Base-by-base conservation (phyloP, 2,888 invertebrate genomes). In the Helleia helle region DNA sequence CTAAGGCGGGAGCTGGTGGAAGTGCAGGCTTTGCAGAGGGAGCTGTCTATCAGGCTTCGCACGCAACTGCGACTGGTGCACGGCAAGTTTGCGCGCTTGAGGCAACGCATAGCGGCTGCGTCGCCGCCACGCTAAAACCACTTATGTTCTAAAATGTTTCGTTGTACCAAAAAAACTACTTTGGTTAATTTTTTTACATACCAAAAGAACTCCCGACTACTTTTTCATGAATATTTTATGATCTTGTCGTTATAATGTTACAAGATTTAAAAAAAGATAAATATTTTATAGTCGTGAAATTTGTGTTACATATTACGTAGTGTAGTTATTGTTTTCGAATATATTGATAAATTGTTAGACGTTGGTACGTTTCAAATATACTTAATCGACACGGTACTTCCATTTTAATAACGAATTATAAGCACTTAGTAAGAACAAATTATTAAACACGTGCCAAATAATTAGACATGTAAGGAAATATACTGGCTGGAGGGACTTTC, bases 21-120 rank as follows among this genome's bases (percentile, higher is more conserved):
- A 60, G 92, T 93, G 50, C 93, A 93, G 64, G 91, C 92, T 48
- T 71, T 93, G 55, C 93, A 93, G 71, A 88, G 91, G 51, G 93
- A 94, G 74, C 87, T 93, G 54, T 91, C 92, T 25, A 88, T 87
- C 45, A 88, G 92, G n/a, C 87, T 93, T 48, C 89, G 91, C 51
- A 83, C 88, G 44, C 93, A 93, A 66, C 86, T 93, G 59, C 80
- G 87, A 30, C 83, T 89, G 52, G 91, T 93, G 67, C 92, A 93
- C 66, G 89, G 90, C 41, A 91, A 91, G 60, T 93, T 92, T 68
- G 90, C 91, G 58, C 73, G 88, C 48, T 80, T 93, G 29, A 89
- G 92, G 45, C 90, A 91, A 58, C 89, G 90, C 52, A 88, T 93
- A 53, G 89, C 89, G 43, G 86, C 86, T 12, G 83, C 74, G 1